A percentile compares a stretch with the other conserved stretches of the same genome.
These are phyloP conservation scores for Meandrusa payeni DNA, from an alignment of 2,888 invertebrate species.

Conservation along the genomic window DNA sequence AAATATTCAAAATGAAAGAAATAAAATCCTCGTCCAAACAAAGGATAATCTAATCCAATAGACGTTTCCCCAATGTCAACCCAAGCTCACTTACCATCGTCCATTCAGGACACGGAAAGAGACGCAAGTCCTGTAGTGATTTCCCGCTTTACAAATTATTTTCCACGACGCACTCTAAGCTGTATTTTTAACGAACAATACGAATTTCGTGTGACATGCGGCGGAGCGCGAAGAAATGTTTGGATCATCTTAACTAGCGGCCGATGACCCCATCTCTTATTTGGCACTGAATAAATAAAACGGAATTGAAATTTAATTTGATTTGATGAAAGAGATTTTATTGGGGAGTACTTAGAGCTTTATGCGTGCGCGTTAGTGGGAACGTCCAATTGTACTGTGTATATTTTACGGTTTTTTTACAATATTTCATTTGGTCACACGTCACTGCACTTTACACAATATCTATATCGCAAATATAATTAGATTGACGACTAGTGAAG, in stretches of 20 bases:
- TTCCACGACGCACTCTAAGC: not conserved
- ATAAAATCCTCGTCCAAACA: no score
- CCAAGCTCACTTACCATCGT: not conserved
- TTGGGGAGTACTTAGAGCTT: slow-evolving; percentile 9
- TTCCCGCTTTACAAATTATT: slow-evolving; percentile 10
- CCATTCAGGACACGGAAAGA: slow-evolving; percentile 7
- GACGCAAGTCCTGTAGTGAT: slow-evolving; percentile 2
- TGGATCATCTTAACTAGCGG: slow-evolving; percentile 13
- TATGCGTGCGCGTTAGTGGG: not conserved
- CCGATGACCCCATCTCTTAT: slow-evolving; percentile 13
- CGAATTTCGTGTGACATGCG: slow-evolving; percentile 7
- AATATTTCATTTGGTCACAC: no score
- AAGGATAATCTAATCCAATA: not conserved
- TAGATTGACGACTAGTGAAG: no score
- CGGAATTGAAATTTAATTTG: slow-evolving; percentile 14
- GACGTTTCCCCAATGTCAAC: not conserved
- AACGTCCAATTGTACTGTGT: no score
- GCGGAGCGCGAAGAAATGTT: slow-evolving; percentile 5
- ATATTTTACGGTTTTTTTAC: no score
- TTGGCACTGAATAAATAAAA: slow-evolving; percentile 20
- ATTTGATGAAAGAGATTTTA: slow-evolving; percentile 18
- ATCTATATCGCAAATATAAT: no score
- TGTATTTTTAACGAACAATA: slow-evolving; percentile 10
- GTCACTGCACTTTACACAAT: no score
- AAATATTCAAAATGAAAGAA: no score